phyloP scores from a whole-genome alignment of 2,888 invertebrate genomes.

The Drosophila birchii region DNA sequence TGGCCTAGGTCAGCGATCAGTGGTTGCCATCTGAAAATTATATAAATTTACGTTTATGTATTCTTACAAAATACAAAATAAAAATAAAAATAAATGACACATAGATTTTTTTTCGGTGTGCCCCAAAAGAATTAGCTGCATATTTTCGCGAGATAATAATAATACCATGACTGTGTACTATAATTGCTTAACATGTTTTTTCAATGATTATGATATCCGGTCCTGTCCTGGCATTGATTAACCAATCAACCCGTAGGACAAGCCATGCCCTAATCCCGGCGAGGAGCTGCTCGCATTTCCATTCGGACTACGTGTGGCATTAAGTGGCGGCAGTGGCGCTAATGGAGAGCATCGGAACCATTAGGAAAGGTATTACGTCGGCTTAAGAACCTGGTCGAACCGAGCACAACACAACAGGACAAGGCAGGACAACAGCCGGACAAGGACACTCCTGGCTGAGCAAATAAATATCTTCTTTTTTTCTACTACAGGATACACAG shows the following conservation, averaged over 20 bases:
- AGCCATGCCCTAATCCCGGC: constrained; percentile 6
- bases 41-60: not conserved
- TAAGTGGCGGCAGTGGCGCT: constrained; percentile 36
- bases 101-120: not conserved
- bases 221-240: constrained; percentile 23
- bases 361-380: constrained; percentile 57
- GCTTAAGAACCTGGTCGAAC: constrained; percentile 49
- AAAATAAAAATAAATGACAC: not conserved
- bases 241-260: constrained; percentile 8
- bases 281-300: constrained; percentile 23
- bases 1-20: not conserved
- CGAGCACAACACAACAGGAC: constrained; percentile 17
- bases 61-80: not conserved
- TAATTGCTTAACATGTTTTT: constrained; percentile 2
- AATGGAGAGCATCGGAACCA: constrained; percentile 39
- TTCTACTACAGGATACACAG: not conserved
- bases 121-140: not conserved
- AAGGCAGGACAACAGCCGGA: constrained; percentile 7
- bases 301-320: constrained; percentile 39
- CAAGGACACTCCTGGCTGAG: constrained; percentile 17
- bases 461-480: constrained; percentile 20
- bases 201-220: constrained; percentile 11
- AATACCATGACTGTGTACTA: constrained; percentile 3
- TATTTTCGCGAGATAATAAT: not conserved
- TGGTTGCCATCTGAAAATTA: not conserved